Percentiles rank a stretch among this genome's conserved stretches.
phyloP scores from a whole-genome alignment of 1,140 invertebrate species.

The Trichonephila inaurata region DNA sequence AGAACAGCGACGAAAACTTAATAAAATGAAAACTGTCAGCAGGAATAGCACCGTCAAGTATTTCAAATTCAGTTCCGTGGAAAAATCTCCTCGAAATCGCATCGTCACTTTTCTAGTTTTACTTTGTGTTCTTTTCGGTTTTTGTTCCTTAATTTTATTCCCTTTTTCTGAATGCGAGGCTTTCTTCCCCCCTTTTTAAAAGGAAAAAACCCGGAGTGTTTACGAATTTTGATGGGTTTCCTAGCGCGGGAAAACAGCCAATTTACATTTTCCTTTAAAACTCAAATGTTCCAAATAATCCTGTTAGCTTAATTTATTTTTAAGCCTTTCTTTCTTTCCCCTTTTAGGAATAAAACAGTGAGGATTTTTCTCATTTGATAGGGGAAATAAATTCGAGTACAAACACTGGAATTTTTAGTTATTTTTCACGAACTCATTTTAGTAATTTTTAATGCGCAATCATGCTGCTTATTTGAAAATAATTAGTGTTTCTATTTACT shows the following conservation, averaged over 20 bases:
- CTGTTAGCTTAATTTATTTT: slow-evolving; percentile 39
- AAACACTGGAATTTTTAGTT: neutral
- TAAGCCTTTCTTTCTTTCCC: neutral
- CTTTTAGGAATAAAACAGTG: neutral
- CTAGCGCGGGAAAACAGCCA: slow-evolving; percentile 21
- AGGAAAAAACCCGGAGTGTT: neutral
- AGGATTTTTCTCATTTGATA: neutral
- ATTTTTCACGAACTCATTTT: neutral
- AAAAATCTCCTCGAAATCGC: slow-evolving; percentile 2
- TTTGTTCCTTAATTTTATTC: neutral
- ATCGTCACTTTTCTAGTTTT: neutral
- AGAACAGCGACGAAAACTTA: slow-evolving; percentile 26
- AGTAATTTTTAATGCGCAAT: neutral
- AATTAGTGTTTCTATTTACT: neutral
- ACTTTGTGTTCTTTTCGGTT: slow-evolving; percentile 3
- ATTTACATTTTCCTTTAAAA: slow-evolving; percentile 39
- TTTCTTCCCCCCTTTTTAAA: neutral
- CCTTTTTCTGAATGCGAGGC: neutral
- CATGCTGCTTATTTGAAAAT: neutral
- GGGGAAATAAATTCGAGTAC: neutral
- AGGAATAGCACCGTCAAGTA: neutral
- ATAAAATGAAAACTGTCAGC: slow-evolving; percentile 54
- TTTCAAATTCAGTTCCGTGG: slow-evolving; percentile 21
- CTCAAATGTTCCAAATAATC: slow-evolving; percentile 30
- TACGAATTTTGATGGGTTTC: neutral